These are phyloP conservation scores for Labroides dimidiatus DNA, from an alignment of 2,797 vertebrate genomes.

Conservation along the genomic window DNA sequence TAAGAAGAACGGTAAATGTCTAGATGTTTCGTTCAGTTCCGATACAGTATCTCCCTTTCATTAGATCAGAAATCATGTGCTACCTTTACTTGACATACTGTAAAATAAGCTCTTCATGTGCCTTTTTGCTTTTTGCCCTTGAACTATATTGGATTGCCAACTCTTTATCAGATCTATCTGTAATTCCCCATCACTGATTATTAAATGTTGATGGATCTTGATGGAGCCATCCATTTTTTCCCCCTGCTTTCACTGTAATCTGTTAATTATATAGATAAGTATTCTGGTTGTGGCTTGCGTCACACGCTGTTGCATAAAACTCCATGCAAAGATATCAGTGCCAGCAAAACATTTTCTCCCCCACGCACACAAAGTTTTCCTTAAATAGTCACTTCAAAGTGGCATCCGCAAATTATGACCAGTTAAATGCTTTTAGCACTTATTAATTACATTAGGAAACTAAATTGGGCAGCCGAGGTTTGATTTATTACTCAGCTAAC, in stretches of 20 bases:
- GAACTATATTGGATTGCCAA: constrained; percentile 15
- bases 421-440: constrained; percentile 85
- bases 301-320: constrained; percentile 22
- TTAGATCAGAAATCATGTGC: constrained; percentile 12
- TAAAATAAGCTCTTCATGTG: neutral
- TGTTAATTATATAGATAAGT: constrained; percentile 23
- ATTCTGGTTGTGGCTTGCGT: constrained; percentile 1
- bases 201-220: constrained; percentile 16
- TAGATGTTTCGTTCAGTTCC: neutral
- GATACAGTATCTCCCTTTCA: neutral
- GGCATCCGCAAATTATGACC: constrained; percentile 79
- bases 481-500: constrained; percentile 87
- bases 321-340: constrained; percentile 20
- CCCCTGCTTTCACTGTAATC: neutral
- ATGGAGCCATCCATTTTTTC: neutral
- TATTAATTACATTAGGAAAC: constrained; percentile 87
- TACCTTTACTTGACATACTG: constrained; percentile 2
- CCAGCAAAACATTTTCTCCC: constrained; percentile 60
- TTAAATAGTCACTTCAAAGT: constrained; percentile 79
- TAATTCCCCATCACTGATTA: neutral
- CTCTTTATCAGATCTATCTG: constrained; percentile 1
- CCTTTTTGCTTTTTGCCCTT: constrained; percentile 1
- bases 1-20: constrained; percentile 12
- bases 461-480: constrained; percentile 84
- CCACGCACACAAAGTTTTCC: constrained; percentile 58